phyloP scores from a whole-genome alignment of 1,140 invertebrate species.

The Elymnias hypermnestra region DNA sequence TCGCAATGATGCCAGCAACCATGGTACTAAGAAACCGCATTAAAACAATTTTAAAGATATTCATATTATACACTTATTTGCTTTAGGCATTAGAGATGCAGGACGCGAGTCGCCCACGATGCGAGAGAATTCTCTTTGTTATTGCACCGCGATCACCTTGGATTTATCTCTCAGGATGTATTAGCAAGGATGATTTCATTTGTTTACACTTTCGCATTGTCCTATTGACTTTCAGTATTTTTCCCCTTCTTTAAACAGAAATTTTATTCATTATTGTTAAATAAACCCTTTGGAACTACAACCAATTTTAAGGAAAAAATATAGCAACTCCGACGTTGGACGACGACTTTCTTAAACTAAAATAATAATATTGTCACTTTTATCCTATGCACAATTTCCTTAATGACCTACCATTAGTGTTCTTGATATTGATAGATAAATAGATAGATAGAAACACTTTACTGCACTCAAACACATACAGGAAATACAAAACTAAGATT shows the following conservation, averaged over 20 bases:
- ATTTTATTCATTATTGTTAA: no score
- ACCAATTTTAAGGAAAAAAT: no score
- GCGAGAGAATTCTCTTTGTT: constrained; percentile 7
- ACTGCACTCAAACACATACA: no score
- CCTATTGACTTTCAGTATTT: not conserved
- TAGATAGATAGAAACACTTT: no score
- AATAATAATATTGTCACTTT: no score
- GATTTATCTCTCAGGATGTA: constrained; percentile 12
- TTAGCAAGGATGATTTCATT: constrained; percentile 16
- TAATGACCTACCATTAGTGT: no score
- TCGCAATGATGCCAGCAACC: not conserved
- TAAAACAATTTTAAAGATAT: constrained; percentile 3
- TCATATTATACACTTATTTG: constrained; percentile 8
- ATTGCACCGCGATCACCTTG: constrained; percentile 14
- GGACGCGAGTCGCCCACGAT: constrained; percentile 11
- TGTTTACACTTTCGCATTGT: constrained; percentile 1
- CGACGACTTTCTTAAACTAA: no score
- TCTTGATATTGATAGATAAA: no score
- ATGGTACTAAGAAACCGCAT: constrained; percentile 1
- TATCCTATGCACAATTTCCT: no score
- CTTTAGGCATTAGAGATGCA: constrained; percentile 6
- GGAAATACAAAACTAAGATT: no score
- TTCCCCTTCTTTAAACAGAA: not conserved
- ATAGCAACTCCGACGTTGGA: no score
- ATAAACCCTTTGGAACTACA: no score